Percentiles rank a stretch among this genome's conserved stretches.
Evolutionary conservation across 2,113 vertebrate species (phyloP).

Genomic region (Psephotus haematonotus): DNA sequence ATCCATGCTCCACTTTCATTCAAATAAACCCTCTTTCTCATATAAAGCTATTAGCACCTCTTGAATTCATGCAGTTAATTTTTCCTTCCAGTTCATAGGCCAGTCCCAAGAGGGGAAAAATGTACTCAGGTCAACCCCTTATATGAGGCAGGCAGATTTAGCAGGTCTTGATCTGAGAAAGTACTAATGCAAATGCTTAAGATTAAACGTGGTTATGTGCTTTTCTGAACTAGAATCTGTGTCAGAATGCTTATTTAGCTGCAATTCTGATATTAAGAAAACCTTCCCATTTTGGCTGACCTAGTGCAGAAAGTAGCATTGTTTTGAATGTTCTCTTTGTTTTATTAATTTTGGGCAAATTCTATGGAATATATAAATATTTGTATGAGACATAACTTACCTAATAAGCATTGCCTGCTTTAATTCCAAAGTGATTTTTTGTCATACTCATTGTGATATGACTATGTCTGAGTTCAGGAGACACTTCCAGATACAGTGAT

Average conservation of each 20-base stretch:
- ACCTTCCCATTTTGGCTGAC: background rate
- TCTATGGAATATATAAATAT: background rate
- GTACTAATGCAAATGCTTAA: background rate
- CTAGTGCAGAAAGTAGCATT: background rate
- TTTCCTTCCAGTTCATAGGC: background rate
- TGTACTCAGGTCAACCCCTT: background rate
- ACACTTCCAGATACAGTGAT: background rate
- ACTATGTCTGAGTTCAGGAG: background rate
- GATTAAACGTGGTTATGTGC: conserved; percentile 1
- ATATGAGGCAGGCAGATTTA: background rate
- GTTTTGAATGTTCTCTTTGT: background rate
- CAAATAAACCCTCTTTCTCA: background rate
- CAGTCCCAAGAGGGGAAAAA: background rate
- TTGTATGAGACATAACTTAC: background rate
- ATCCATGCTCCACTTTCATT: background rate
- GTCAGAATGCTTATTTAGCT: conserved; percentile 10
- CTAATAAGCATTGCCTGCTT: background rate
- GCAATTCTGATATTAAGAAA: background rate
- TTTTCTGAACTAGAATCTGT: background rate
- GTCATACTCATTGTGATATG: background rate
- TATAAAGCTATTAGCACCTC: background rate
- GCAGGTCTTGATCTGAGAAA: conserved; percentile 10
- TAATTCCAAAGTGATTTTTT: background rate
- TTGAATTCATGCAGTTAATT: conserved; percentile 5
- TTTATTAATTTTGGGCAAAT: background rate